phyloP scores from a whole-genome alignment of 1,140 invertebrate genomes.

The Drosophila arizonae region DNA sequence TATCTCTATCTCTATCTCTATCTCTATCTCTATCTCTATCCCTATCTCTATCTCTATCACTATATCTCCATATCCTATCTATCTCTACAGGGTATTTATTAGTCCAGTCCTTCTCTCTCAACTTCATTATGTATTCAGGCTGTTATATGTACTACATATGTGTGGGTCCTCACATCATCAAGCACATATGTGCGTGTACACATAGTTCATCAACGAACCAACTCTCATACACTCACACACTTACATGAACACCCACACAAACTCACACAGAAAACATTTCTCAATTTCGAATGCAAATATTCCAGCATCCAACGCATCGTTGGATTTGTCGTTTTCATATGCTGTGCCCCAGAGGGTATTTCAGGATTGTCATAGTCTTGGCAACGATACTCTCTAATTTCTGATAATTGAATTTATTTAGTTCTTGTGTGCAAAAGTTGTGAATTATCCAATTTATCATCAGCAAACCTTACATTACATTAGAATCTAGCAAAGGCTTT shows the following conservation, averaged over 20 bases:
- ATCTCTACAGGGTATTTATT: not conserved
- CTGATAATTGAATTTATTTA: too few relatives aligned
- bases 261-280: constrained; percentile 47
- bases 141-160: not conserved
- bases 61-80: too few relatives aligned
- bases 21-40: too few relatives aligned
- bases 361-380: not conserved
- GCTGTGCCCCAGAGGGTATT: not conserved
- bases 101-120: not conserved
- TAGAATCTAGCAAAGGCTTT: too few relatives aligned
- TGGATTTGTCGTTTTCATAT: constrained; percentile 49
- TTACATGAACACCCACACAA: constrained; percentile 1
- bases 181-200: constrained; percentile 4
- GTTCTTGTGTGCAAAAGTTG: too few relatives aligned
- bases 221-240: constrained; percentile 1
- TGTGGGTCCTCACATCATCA: not conserved
- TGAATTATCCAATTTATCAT: too few relatives aligned
- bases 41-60: too few relatives aligned
- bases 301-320: constrained; percentile 59
- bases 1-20: too few relatives aligned
- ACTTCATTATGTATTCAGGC: not conserved
- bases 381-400: too few relatives aligned
- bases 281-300: constrained; percentile 77
- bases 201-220: constrained; percentile 3
- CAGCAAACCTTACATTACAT: too few relatives aligned